Evolutionary conservation across 2,888 invertebrate species (phyloP), one percentile per base, ranked within the genome.

Genomic region (Drosophila suboccidentalis): DNA sequence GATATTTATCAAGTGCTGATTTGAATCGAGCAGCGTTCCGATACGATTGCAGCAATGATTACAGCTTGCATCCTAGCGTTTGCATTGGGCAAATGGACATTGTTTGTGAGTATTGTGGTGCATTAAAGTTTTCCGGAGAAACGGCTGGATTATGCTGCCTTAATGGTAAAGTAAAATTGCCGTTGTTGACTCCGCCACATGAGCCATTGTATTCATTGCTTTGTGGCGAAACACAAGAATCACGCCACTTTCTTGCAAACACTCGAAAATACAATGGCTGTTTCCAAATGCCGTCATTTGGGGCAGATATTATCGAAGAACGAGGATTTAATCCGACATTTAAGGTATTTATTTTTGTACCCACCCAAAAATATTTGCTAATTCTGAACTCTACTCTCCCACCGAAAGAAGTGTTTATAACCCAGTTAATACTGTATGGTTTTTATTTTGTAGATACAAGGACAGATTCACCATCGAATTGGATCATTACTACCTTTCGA

Each of bases 91-190:
- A 36, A 36, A 36, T 36, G 36, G 2, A 36, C 36, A 8, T 36
- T 6, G 36, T 36, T 36, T 36, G 36, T 8, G 36, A 36, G 36
- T 36, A 36, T 36, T 36, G 36, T 36, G 36, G 36, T 36, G 36
- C 36, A 36, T 36, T 36, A 36, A 36, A 36, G 36, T 36, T 36
- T 36, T 36, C 36, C 36, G 36, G 36, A 36, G 36, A 36, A 36
- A 36, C 36, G 2, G 4, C 36, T 4, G 36, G 36, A 36, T 36
- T 36, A 36, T 36, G 36, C 11, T 36, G 36, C 36, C 36, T 11
- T 36, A 10, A 36, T 36, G 9, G 9, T 36, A 36, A 36, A 36
- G 36, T 36, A 8, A 36, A 36, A 36, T 36, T 36, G 36, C 36
- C 36, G 6, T 8, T 36, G 36, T 36, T 36, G 36, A 36, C 36